Evolutionary conservation across 2,113 vertebrate genomes (phyloP).

Genomic region (Mormyrus lacerda): DNA sequence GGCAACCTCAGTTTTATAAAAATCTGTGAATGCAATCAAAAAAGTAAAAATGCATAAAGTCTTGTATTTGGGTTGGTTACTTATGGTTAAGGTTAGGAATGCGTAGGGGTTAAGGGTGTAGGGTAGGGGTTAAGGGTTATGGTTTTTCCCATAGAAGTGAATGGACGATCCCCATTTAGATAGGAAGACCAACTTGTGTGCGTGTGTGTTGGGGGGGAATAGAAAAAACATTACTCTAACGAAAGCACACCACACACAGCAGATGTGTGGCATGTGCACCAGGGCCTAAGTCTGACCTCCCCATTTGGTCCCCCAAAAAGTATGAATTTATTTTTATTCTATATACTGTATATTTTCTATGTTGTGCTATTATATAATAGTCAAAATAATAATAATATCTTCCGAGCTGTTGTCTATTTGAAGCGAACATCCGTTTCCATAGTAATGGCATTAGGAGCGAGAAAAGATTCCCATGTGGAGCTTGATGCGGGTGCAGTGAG

Average conservation of each 20-base stretch:
- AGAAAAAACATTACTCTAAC: slow-evolving; percentile 46
- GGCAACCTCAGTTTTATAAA: too few species aligned
- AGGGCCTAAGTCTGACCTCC: neutral
- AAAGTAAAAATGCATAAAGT: too few species aligned
- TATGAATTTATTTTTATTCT: neutral
- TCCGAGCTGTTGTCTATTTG: slow-evolving; percentile 41
- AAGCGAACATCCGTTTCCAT: slow-evolving; percentile 60
- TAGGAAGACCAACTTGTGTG: too few species aligned
- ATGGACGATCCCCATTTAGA: too few species aligned
- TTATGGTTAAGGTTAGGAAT: too few species aligned
- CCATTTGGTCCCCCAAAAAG: neutral
- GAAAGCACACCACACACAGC: slow-evolving; percentile 41
- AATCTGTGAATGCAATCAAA: too few species aligned
- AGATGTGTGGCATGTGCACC: slow-evolving; percentile 46
- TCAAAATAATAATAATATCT: slow-evolving; percentile 50
- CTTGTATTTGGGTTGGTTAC: too few species aligned
- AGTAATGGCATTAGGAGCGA: slow-evolving; percentile 55
- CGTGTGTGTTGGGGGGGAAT: slow-evolving; percentile 22
- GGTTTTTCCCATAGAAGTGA: too few species aligned
- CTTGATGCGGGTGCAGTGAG: slow-evolving; percentile 26
- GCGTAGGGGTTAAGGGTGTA: too few species aligned
- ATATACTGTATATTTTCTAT: slow-evolving; percentile 16
- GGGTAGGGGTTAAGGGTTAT: too few species aligned
- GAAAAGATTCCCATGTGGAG: slow-evolving; percentile 8
- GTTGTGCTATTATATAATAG: slow-evolving; percentile 52